A percentile compares a stretch with the other conserved stretches of the same genome.
Conservation (phyloP, 2,888 invertebrate species). For the Lepidocyrtoides sp. region DNA sequence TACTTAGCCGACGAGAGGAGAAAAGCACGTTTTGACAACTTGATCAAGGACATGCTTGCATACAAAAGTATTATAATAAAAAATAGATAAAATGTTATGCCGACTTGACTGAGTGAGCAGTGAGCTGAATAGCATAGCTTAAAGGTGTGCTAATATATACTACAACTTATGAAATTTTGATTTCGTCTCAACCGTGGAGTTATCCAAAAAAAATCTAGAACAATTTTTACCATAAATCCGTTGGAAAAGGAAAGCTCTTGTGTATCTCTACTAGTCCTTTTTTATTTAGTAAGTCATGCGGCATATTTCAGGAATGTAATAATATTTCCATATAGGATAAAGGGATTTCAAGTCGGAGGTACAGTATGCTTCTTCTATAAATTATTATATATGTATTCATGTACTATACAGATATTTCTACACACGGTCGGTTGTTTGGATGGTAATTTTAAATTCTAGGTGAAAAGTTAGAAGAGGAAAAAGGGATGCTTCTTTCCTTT, state of each 20-base stretch:
- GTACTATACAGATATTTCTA: not conserved
- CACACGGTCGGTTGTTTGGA: constrained; percentile 56
- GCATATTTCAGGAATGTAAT: not conserved
- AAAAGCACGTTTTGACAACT: constrained; percentile 72
- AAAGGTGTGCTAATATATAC: constrained; percentile 18
- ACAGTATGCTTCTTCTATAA: too few relatives aligned
- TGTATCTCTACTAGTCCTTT: not conserved
- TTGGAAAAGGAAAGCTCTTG: constrained; percentile 39
- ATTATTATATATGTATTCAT: not conserved
- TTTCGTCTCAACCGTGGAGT: constrained; percentile 67
- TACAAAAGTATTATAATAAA: constrained; percentile 49
- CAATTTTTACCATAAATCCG: constrained; percentile 73
- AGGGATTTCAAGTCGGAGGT: not conserved
- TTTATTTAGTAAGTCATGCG: constrained; percentile 38
- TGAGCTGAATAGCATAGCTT: not conserved
- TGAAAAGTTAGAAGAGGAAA: constrained; percentile 68
- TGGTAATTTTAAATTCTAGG: constrained; percentile 64
- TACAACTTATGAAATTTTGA: constrained; percentile 70
- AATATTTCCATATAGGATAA: not conserved
- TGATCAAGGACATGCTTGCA: constrained; percentile 71
- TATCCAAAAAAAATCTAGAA: constrained; percentile 71
- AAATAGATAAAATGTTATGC: constrained; percentile 35
- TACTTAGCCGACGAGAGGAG: not conserved
- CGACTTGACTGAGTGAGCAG: not conserved
- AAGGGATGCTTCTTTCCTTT: constrained; percentile 32